Evolutionary conservation across 1,140 invertebrate species (phyloP).

Genomic region (Lutraria rhynchaena): DNA sequence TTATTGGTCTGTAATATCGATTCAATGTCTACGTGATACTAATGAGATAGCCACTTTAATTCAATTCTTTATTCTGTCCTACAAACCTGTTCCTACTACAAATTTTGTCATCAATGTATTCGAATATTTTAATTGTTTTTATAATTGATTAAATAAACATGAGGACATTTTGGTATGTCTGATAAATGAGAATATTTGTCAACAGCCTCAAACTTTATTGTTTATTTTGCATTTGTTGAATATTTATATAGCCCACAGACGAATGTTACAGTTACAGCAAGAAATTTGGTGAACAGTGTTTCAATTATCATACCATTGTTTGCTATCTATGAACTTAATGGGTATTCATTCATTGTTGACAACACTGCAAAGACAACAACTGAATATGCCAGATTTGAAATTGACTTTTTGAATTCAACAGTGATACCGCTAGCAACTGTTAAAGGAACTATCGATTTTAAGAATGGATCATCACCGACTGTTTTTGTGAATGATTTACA

Average conservation of each 20-base stretch:
- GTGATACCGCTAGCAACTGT: not conserved
- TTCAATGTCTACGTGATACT: too few species aligned
- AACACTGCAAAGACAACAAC: not conserved
- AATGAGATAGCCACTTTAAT: too few species aligned
- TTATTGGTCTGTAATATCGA: too few species aligned
- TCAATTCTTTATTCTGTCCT: too few species aligned
- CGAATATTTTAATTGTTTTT: too few species aligned
- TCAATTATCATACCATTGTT: not conserved
- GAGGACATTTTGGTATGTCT: too few species aligned
- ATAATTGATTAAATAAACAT: too few species aligned
- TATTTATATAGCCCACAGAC: constrained; percentile 12
- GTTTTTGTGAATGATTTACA: not conserved
- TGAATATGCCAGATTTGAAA: not conserved
- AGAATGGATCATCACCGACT: not conserved
- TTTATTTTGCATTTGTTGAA: not conserved
- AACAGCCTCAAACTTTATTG: not conserved
- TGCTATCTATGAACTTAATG: constrained; percentile 11
- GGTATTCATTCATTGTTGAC: not conserved
- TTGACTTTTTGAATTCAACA: not conserved
- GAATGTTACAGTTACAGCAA: constrained; percentile 22
- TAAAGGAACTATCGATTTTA: constrained; percentile 12
- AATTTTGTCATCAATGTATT: too few species aligned
- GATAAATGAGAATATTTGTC: not conserved
- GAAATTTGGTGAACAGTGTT: not conserved
- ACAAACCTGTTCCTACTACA: too few species aligned